phyloP scores from a whole-genome alignment of 2,888 invertebrate species.

The Plagodis dolabraria region DNA sequence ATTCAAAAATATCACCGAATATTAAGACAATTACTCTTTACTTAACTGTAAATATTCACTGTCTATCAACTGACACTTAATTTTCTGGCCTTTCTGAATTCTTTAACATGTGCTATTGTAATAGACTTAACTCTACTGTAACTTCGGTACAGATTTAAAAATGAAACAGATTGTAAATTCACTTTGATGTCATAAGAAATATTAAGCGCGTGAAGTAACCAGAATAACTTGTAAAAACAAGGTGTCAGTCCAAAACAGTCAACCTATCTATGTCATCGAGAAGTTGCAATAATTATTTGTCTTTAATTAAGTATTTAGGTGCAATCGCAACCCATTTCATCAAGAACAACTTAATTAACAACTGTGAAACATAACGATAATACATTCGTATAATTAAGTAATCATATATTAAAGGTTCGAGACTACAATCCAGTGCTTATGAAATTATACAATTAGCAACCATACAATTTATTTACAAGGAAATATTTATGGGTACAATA shows the following conservation, averaged over 20 bases:
- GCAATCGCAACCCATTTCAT: constrained; percentile 19
- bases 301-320: constrained; percentile 22
- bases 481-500: constrained; percentile 33
- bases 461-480: constrained; percentile 26
- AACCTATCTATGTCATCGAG: constrained; percentile 9
- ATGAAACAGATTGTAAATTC: too few species aligned
- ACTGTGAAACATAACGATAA: constrained; percentile 21
- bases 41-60: too few species aligned
- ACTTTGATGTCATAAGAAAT: too few species aligned
- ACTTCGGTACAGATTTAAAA: too few species aligned
- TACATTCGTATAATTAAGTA: constrained; percentile 27
- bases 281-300: constrained; percentile 4
- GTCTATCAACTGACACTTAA: too few species aligned
- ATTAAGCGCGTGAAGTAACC: too few species aligned
- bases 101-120: too few species aligned
- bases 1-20: too few species aligned
- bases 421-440: constrained; percentile 23
- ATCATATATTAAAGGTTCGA: constrained; percentile 18
- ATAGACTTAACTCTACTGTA: too few species aligned
- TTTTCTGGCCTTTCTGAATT: too few species aligned
- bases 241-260: background rate
- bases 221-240: too few species aligned
- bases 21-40: too few species aligned
- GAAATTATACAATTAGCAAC: constrained; percentile 28
- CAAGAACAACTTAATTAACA: constrained; percentile 18